Base-by-base conservation (phyloP, 2,888 invertebrate species). In the Drosophila testacea region DNA sequence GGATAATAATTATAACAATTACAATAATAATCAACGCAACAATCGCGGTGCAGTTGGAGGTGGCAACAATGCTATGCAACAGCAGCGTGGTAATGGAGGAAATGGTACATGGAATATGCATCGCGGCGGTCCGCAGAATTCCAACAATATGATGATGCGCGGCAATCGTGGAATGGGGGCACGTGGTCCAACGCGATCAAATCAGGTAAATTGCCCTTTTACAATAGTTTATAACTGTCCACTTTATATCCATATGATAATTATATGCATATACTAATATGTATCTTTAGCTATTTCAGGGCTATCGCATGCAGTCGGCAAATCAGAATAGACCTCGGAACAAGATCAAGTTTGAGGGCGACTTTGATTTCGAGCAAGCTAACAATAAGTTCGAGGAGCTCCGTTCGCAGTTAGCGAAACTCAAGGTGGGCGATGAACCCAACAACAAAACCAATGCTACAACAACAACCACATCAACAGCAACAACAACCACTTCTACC, bases 341-440 rank as follows among this genome's bases (percentile, higher is more conserved):
- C 93, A 85, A 93, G 11, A 94, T 98, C 78, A 98, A 98, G 93
- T 99, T 98, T 93, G 98, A 98, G 80, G 97, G 96, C 84, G 99
- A 99, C 91, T 99, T 98, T 91, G 99, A 99, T 93, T 99, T 99
- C 92, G 99, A 99, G 93, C 97, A 98, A 92, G 98, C 99, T 67
- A 99, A 99, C 93, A 98, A 97, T 42, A 96, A 99, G 93, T 99
- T 99, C 93, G 97, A 98, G 90, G 98, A 98, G 92, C 94, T 99
- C 66, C 95, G 96, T 86, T 95, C 94, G 88, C 96, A 98, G 91
- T 94, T 99, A 70, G 95, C 96, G 65, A 98, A 98, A 93, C 94
- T 96, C 51, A 97, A 97, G 93, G 95, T 97, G 82, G 94, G 94
- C 69, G 95, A 94, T 48, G 92, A 92, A 83, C 57, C 87, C 85